Conservation (phyloP, 2,888 invertebrate species). For the Malacosoma neustria region DNA sequence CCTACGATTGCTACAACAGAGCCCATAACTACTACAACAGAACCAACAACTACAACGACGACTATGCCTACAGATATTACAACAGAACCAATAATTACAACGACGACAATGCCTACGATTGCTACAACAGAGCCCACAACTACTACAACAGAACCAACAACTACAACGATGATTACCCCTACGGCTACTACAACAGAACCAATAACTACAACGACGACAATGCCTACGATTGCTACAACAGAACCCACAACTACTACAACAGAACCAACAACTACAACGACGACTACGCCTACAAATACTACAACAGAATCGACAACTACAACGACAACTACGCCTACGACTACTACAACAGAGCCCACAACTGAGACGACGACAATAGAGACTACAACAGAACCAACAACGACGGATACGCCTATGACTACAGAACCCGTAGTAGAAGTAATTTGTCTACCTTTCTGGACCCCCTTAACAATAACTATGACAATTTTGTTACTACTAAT, state of each 20-base stretch:
- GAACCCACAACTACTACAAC: conserved; percentile 8
- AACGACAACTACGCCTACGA: not conserved
- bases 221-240: conserved; percentile 2
- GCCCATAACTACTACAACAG: not conserved
- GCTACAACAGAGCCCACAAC: not conserved
- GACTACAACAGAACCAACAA: not conserved
- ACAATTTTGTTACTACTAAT: conserved; percentile 16
- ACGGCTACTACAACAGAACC: not conserved
- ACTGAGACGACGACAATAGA: not conserved
- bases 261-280: conserved; percentile 5
- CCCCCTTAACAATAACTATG: conserved; percentile 22
- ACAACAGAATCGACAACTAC: conserved; percentile 1
- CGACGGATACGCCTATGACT: too few species aligned
- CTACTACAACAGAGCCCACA: not conserved
- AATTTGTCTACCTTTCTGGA: conserved; percentile 23
- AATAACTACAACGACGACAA: conserved; percentile 1
- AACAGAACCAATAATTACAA: not conserved
- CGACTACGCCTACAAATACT: conserved; percentile 2
- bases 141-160: conserved; percentile 5
- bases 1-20: not conserved
- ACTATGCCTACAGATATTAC: not conserved
- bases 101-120: not conserved
- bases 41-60: not conserved
- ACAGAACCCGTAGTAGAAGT: conserved; percentile 1
- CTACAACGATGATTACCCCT: conserved; percentile 1